A percentile compares a stretch with the other conserved stretches of the same genome.
Evolutionary conservation across 1,140 invertebrate species (phyloP).

Genomic region (Bacillus rossius): DNA sequence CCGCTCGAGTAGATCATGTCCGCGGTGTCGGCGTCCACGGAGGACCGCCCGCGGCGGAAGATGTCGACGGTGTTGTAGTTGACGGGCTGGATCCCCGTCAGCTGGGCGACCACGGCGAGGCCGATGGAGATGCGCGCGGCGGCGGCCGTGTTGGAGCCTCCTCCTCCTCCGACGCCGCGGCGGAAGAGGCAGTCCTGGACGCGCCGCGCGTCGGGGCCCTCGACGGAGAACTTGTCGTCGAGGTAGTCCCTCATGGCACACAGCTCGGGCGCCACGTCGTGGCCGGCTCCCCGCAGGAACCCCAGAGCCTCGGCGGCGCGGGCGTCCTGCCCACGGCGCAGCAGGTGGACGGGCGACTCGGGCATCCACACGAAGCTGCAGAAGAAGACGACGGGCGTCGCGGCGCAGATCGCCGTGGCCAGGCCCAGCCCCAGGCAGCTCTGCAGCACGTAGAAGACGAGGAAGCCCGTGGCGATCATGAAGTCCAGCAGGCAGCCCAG

Average conservation of each 20-base stretch:
- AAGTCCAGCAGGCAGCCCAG: slow-evolving; percentile 61
- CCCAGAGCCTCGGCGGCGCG: slow-evolving; percentile 23
- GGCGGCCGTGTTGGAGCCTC: no score
- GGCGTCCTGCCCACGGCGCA: no score
- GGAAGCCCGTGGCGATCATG: slow-evolving; percentile 56
- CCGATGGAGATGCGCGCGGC: no score
- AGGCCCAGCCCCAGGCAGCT: background rate
- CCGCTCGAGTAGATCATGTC: no score
- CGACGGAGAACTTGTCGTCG: background rate
- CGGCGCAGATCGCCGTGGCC: slow-evolving; percentile 36
- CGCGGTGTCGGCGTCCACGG: no score
- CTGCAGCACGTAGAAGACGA: slow-evolving; percentile 41
- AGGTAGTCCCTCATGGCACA: background rate
- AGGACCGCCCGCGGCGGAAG: no score
- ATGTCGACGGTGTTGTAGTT: no score
- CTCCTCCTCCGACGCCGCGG: no score
- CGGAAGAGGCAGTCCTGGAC: no score
- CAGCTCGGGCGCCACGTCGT: slow-evolving; percentile 7
- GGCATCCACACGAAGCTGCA: slow-evolving; percentile 39
- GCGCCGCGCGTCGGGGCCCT: no score
- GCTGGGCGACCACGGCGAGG: no score
- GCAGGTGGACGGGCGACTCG: slow-evolving; percentile 41
- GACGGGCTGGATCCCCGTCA: no score
- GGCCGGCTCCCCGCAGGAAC: slow-evolving; percentile 34
- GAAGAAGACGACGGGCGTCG: slow-evolving; percentile 38